Conservation (phyloP, 2,888 invertebrate species). For the Conus canariensis region DNA sequence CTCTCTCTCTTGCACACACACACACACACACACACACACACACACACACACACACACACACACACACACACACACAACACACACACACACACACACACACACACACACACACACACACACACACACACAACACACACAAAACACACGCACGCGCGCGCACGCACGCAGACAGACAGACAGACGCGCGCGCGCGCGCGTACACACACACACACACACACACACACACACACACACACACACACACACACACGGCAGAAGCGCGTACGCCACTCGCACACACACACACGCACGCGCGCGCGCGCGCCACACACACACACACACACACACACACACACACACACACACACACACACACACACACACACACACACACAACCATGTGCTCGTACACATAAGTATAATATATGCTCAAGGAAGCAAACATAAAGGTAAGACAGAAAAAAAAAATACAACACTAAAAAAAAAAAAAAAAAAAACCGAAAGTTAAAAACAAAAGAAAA, state of each 20-base stretch:
- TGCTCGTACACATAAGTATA: too few relatives aligned
- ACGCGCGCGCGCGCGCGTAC: neutral
- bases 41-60: neutral
- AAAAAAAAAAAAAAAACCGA: too few relatives aligned
- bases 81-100: neutral
- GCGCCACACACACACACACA: neutral
- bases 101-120: neutral
- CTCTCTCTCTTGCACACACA: neutral
- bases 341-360: conserved; percentile 23
- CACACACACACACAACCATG: neutral
- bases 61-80: too few relatives aligned
- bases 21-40: neutral
- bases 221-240: too few relatives aligned
- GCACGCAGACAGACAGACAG: conserved; percentile 16
- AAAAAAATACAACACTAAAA: too few relatives aligned
- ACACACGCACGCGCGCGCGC: too few relatives aligned
- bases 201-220: neutral
- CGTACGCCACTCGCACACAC: too few relatives aligned
- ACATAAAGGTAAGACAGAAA: too few relatives aligned
- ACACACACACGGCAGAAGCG: too few relatives aligned
- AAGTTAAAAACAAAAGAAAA: too few relatives aligned
- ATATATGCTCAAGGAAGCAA: too few relatives aligned
- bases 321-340: conserved; percentile 1
- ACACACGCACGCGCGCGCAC: neutral
- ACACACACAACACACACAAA: neutral